Percentiles rank a stretch among this genome's conserved stretches.
phyloP scores from a whole-genome alignment of 1,140 invertebrate genomes.

The Himalopsyche phryganea region DNA sequence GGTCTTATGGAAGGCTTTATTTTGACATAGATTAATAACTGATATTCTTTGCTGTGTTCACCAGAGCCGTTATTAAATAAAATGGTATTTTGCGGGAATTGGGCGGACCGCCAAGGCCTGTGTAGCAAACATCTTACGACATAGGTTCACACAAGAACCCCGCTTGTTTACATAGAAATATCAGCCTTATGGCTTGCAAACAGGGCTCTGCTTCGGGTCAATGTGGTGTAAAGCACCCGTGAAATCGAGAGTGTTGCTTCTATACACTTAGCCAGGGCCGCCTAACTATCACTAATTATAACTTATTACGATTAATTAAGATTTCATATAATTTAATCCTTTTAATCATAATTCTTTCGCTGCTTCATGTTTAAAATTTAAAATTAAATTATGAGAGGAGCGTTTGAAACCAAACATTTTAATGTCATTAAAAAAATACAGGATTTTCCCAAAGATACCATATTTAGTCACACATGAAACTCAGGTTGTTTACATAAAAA shows the following conservation, averaged over 20 bases:
- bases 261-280: background rate
- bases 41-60: background rate
- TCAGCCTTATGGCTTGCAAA: background rate
- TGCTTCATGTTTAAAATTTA: too few species aligned
- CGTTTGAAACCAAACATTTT: too few species aligned
- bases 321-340: too few species aligned
- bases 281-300: background rate
- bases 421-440: too few species aligned
- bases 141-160: background rate
- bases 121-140: background rate
- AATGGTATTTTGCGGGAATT: constrained; percentile 7
- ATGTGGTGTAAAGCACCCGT: background rate
- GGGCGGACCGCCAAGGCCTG: background rate
- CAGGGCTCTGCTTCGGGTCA: background rate
- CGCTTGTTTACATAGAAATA: background rate
- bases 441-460: too few species aligned
- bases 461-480: too few species aligned
- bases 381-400: too few species aligned
- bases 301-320: background rate
- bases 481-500: too few species aligned
- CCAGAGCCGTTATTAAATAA: constrained; percentile 7
- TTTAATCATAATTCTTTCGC: too few species aligned
- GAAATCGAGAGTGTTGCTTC: too few species aligned
- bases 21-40: constrained; percentile 15
- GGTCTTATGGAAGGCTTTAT: background rate